Evolutionary conservation across 2,797 vertebrate genomes (phyloP).

Genomic region (Lepilemur septentrionalis): DNA sequence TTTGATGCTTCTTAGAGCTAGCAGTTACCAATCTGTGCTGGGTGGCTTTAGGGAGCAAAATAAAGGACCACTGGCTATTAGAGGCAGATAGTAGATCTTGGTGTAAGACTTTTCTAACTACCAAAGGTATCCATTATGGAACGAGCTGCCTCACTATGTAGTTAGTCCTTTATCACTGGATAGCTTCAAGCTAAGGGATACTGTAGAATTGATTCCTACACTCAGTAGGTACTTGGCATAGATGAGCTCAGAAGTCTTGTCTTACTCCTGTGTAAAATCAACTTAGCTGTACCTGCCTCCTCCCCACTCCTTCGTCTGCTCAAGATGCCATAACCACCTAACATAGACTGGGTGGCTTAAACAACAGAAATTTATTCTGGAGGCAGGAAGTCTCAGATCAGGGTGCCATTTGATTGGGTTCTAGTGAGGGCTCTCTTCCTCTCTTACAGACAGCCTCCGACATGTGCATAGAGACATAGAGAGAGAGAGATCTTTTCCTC

Average conservation of each 20-base stretch:
- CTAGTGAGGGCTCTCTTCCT: neutral
- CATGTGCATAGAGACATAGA: neutral
- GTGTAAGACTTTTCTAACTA: slow-evolving; percentile 9
- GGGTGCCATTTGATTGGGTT: neutral
- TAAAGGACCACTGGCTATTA: neutral
- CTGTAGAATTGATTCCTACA: neutral
- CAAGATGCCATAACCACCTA: neutral
- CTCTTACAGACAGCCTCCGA: neutral
- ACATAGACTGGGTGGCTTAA: neutral
- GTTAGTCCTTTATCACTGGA: neutral
- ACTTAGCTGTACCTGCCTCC: neutral
- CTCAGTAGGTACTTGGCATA: neutral
- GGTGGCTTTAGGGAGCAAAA: neutral
- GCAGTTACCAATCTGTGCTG: neutral
- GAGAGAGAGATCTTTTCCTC: neutral
- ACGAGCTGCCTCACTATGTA: neutral
- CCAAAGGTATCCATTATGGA: neutral
- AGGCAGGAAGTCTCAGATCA: neutral
- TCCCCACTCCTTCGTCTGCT: neutral
- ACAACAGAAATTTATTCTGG: neutral
- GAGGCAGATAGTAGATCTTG: neutral
- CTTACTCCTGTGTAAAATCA: neutral
- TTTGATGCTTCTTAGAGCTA: neutral
- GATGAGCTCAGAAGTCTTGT: neutral
- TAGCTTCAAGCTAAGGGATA: neutral